Conservation (phyloP, 1,140 invertebrate species). For the Pygmarrhopalites habei region DNA sequence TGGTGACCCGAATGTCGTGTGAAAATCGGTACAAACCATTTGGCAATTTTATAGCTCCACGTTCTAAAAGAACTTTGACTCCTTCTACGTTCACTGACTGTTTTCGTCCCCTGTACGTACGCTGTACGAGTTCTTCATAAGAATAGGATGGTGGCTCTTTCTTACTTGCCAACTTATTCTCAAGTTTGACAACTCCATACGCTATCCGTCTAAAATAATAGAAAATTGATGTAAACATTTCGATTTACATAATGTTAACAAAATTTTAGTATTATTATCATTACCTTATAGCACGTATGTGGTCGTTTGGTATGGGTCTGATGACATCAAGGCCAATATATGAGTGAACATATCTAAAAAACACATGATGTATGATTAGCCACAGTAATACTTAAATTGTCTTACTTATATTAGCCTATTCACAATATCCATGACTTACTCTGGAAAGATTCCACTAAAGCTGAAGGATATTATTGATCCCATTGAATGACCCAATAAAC, state of each 20-base stretch:
- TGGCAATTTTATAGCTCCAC: conserved; percentile 36
- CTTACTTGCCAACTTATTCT: conserved; percentile 19
- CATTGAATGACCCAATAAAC: conserved; percentile 45
- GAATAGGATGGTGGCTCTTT: conserved; percentile 23
- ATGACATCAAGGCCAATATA: conserved; percentile 35
- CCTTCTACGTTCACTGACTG: conserved; percentile 39
- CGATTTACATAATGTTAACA: too few species aligned
- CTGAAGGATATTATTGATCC: conserved; percentile 42
- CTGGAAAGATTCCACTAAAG: conserved; percentile 42
- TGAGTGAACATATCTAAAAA: conserved; percentile 17
- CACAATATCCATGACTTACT: too few species aligned
- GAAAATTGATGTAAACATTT: too few species aligned
- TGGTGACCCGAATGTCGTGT: conserved; percentile 30
- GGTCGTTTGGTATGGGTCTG: conserved; percentile 22
- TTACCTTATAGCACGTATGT: conserved; percentile 18
- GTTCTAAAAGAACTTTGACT: conserved; percentile 40
- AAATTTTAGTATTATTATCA: too few species aligned
- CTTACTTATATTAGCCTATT: too few species aligned
- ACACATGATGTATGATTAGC: too few species aligned
- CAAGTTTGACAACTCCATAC: conserved; percentile 16
- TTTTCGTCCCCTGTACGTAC: conserved; percentile 34
- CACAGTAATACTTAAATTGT: too few species aligned
- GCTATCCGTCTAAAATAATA: conserved; percentile 3
- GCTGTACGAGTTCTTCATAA: conserved; percentile 38
- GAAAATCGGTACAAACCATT: conserved; percentile 21